These are phyloP conservation scores for Cichladusa arquata DNA, from an alignment of 2,113 vertebrate species.

Conservation along the genomic window DNA sequence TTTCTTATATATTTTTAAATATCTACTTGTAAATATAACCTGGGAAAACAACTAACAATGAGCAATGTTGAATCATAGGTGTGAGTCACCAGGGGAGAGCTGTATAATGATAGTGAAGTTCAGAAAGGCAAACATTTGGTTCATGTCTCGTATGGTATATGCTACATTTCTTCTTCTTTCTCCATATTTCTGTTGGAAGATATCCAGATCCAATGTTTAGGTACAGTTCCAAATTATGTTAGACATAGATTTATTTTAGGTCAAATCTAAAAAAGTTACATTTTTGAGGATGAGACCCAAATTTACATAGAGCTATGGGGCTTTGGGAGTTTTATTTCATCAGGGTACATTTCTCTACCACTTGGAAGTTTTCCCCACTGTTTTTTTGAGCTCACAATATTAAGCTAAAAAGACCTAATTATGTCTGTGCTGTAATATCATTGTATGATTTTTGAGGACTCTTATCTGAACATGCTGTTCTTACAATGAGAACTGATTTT, in stretches of 20 bases:
- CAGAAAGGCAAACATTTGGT: background rate
- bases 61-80: background rate
- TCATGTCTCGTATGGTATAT: background rate
- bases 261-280: background rate
- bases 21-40: background rate
- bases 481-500: background rate
- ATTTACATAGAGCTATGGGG: background rate
- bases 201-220: background rate
- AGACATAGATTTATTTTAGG: background rate
- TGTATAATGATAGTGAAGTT: background rate
- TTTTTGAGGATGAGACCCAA: background rate
- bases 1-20: background rate
- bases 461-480: background rate
- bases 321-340: background rate
- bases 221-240: background rate
- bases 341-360: background rate
- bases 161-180: background rate
- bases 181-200: background rate
- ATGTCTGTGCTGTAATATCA: background rate
- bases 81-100: background rate
- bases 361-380: background rate
- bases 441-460: background rate
- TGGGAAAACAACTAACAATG: background rate
- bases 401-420: background rate
- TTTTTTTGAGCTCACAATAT: background rate